Conservation (phyloP, 2,888 invertebrate genomes). For the Homarus gammarus region DNA sequence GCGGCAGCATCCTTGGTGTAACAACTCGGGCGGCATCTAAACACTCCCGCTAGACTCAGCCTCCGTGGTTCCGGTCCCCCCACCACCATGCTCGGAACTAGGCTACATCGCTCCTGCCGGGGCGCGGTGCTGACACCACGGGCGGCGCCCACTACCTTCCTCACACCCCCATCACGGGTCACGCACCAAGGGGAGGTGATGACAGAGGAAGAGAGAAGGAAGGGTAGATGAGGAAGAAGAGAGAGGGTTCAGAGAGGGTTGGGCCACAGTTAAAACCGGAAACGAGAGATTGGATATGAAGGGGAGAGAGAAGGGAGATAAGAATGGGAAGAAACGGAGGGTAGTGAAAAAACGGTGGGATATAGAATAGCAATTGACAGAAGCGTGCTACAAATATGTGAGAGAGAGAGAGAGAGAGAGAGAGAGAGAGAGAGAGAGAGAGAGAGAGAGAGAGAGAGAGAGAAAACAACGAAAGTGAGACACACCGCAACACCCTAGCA, state of each 20-base stretch:
- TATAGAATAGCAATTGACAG: not conserved
- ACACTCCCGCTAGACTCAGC: slow-evolving; percentile 22
- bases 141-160: slow-evolving; percentile 13
- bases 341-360: too few species aligned
- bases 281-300: slow-evolving; percentile 4
- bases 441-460: not conserved
- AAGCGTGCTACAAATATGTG: not conserved
- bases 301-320: not conserved
- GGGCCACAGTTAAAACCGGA: too few species aligned
- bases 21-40: slow-evolving; percentile 29
- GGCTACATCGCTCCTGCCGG: slow-evolving; percentile 46
- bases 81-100: slow-evolving; percentile 47
- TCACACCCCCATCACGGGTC: slow-evolving; percentile 30
- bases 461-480: not conserved
- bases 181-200: slow-evolving; percentile 15
- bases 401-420: not conserved
- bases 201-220: not conserved
- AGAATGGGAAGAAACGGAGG: too few species aligned
- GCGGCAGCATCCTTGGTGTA: not conserved
- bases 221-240: not conserved
- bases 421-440: not conserved
- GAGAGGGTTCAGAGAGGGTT: not conserved
- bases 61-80: slow-evolving; percentile 33
- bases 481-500: not conserved
- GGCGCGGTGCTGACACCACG: not conserved